Percentiles rank a stretch among this genome's conserved stretches.
These are phyloP conservation scores for Pteronotus mesoamericanus DNA, from an alignment of 2,797 vertebrate genomes.

Conservation along the genomic window DNA sequence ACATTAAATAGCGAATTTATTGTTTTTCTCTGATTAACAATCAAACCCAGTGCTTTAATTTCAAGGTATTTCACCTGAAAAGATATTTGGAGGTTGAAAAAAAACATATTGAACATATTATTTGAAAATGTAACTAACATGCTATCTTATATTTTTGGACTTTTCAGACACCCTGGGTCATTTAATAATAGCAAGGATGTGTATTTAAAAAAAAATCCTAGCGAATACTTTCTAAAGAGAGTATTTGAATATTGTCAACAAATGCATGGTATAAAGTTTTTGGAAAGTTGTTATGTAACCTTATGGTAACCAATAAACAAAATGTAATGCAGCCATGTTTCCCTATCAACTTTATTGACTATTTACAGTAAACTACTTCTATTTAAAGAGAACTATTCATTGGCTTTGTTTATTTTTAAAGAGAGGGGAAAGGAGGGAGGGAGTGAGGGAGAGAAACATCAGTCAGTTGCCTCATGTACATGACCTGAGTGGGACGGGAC, in stretches of 20 bases:
- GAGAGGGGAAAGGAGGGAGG: not conserved
- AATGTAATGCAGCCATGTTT: not conserved
- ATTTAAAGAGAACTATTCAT: not conserved
- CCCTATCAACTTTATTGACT: not conserved
- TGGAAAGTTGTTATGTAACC: not conserved
- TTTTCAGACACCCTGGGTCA: not conserved
- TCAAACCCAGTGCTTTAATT: not conserved
- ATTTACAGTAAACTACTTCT: not conserved
- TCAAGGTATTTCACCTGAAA: not conserved
- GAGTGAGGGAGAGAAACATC: not conserved
- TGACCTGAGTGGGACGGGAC: not conserved
- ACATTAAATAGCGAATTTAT: not conserved
- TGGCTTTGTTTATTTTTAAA: not conserved
- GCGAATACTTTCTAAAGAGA: not conserved
- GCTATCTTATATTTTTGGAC: not conserved
- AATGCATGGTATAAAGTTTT: not conserved
- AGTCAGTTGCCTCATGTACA: not conserved
- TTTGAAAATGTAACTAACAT: constrained; percentile 27
- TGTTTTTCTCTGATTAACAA: not conserved
- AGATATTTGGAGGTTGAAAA: not conserved
- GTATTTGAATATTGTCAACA: not conserved
- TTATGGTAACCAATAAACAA: constrained; percentile 13
- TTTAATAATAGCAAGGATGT: not conserved
- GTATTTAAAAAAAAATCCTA: not conserved
- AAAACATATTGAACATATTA: not conserved